Evolutionary conservation across 2,797 vertebrate species (phyloP).

Genomic region (Tiaroga cobitis): DNA sequence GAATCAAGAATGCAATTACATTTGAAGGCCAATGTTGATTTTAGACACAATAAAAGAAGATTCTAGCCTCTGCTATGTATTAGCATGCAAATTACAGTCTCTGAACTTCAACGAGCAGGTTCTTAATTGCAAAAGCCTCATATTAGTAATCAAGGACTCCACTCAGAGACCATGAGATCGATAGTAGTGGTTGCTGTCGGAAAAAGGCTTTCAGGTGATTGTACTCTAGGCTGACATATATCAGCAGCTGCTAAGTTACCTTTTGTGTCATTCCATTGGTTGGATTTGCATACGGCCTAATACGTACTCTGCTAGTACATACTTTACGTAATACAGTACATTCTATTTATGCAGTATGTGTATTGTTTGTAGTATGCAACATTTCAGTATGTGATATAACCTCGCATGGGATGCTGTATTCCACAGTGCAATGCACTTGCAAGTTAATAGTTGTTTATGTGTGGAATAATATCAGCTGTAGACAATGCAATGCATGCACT

Average conservation of each 20-base stretch:
- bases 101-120: conserved; percentile 35
- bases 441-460: background rate
- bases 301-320: background rate
- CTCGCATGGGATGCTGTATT: background rate
- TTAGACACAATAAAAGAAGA: conserved; percentile 6
- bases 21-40: conserved; percentile 35
- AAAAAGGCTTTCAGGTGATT: conserved; percentile 39
- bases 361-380: background rate
- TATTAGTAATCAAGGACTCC: conserved; percentile 49
- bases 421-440: background rate
- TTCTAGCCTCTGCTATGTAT: conserved; percentile 19
- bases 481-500: background rate
- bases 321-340: background rate
- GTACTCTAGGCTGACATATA: background rate
- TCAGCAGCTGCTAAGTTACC: background rate
- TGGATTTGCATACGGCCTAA: background rate
- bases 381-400: background rate
- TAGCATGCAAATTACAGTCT: conserved; percentile 44
- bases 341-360: background rate
- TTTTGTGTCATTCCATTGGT: background rate
- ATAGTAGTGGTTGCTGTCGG: conserved; percentile 31
- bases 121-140: conserved; percentile 43
- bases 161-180: conserved; percentile 41
- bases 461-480: background rate
- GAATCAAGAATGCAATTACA: conserved; percentile 26